Evolutionary conservation across 2,888 invertebrate species (phyloP).

Genomic region (Lithophane ornitopus): DNA sequence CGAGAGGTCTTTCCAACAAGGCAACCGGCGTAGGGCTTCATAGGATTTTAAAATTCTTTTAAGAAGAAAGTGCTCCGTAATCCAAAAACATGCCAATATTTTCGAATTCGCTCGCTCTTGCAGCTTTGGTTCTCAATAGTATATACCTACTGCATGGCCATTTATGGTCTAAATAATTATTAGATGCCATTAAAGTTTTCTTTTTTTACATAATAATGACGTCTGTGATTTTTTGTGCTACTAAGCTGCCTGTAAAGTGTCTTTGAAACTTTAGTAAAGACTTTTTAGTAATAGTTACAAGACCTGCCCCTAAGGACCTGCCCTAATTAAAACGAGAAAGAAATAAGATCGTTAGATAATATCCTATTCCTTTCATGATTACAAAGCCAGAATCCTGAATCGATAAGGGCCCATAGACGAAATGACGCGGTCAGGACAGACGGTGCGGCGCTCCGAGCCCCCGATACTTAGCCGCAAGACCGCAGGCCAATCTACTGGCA

Average conservation of each 20-base stretch:
- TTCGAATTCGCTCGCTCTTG: no score
- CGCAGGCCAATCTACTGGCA: slow-evolving; percentile 54
- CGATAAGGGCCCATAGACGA: slow-evolving; percentile 57
- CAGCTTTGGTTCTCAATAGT: no score
- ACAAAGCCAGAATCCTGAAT: slow-evolving; percentile 48
- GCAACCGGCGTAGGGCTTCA: no score
- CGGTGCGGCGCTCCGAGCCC: slow-evolving; percentile 59
- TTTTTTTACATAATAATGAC: neutral
- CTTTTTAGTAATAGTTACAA: slow-evolving; percentile 5
- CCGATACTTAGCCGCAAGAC: slow-evolving; percentile 47
- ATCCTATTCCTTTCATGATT: slow-evolving; percentile 33
- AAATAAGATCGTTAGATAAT: neutral
- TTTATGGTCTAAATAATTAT: neutral
- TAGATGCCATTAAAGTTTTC: neutral
- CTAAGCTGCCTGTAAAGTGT: neutral
- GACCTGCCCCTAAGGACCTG: neutral
- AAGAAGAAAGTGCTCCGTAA: no score
- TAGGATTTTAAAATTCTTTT: no score
- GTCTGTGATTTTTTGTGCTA: neutral
- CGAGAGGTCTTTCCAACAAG: no score
- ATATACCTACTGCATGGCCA: neutral
- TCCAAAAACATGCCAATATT: no score
- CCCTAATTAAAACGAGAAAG: neutral
- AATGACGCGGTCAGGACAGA: slow-evolving; percentile 55
- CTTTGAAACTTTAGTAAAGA: neutral